Evolutionary conservation across 2,113 vertebrate species (phyloP), one percentile per base, ranked within the genome.

Genomic region (Phyllopteryx taeniolatus): DNA sequence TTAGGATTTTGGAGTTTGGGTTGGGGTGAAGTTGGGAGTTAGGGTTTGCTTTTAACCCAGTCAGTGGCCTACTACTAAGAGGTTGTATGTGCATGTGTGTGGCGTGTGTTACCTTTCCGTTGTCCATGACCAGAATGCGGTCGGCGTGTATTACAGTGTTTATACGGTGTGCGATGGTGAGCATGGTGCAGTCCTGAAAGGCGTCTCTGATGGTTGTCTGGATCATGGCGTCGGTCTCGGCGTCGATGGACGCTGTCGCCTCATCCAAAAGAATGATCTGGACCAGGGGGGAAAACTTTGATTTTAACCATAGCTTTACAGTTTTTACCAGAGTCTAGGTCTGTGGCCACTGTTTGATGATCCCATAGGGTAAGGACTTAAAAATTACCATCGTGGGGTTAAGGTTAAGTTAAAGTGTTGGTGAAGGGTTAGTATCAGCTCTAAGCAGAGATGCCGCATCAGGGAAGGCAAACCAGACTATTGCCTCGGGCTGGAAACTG

Each of bases 251-350:
- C 4, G 95, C 93, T 0, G 94, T 96, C 8, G 94, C 94, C 83
- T 96, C 95, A n/a, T 95, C 95, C 51, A 96, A 80, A 20, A 96
- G 70, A 69, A 95, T 93, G 71, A 95, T 95, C 95, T 96, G 78
- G 51, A 53, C 5, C 35, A 57, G 44, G 70, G 35, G 5, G 20
- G 12, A 42, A 10, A 5, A 1, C 12, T 12, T 3, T 15, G 17
- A 39, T 39, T 39, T 39, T 39, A 39, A 39, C 35, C 35, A 39
- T 39, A 39, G 35, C 35, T 39, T 39, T 39, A 39, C 35, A 39
- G 35, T 39, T 39, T 39, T 39, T 39, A 39, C 35, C 2, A 39
- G 35, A 39, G 35, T 39, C 35, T 39, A 39, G 5, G 35, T 39
- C 56, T 39, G 35, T 39, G 35, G 35, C 35, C 35, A 39, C 35